These are phyloP conservation scores for Aplidium turbinatum DNA, from an alignment of 23 tunicate species.

Conservation along the genomic window DNA sequence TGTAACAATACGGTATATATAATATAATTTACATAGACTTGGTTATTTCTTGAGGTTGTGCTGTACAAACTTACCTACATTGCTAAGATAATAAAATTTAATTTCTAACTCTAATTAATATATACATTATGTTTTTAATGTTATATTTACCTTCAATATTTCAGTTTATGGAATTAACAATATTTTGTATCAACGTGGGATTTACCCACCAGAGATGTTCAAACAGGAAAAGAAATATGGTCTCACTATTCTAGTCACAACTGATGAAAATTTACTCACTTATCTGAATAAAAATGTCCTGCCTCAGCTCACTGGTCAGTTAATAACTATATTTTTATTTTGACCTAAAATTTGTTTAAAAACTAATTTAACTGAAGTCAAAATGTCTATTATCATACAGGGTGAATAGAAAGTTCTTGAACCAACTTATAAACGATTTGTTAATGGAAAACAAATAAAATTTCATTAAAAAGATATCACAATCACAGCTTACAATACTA, in stretches of 20 bases:
- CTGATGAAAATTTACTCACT: constrained; percentile 53
- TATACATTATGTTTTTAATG: background rate
- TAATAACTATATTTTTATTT: background rate
- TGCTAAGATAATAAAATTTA: background rate
- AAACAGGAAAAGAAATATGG: constrained; percentile 93
- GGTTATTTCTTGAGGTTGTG: too few species aligned
- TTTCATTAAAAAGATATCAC: too few species aligned
- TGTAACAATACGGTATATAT: too few species aligned
- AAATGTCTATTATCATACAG: background rate
- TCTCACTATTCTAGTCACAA: constrained; percentile 70
- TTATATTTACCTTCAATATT: background rate
- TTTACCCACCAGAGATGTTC: constrained; percentile 93
- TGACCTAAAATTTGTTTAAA: background rate
- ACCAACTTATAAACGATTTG: too few species aligned
- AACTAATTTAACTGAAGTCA: background rate
- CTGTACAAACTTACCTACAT: too few species aligned
- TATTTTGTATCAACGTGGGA: constrained; percentile 90
- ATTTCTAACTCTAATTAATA: background rate
- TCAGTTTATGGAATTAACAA: constrained; percentile 92
- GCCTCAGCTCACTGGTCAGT: constrained; percentile 78
- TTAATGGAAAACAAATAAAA: too few species aligned
- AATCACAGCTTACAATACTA: too few species aligned
- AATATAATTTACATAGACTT: too few species aligned
- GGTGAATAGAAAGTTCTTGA: too few species aligned
- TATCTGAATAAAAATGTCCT: constrained; percentile 71